Base-by-base conservation (phyloP, 1,140 invertebrate species). In the Papilio machaon region DNA sequence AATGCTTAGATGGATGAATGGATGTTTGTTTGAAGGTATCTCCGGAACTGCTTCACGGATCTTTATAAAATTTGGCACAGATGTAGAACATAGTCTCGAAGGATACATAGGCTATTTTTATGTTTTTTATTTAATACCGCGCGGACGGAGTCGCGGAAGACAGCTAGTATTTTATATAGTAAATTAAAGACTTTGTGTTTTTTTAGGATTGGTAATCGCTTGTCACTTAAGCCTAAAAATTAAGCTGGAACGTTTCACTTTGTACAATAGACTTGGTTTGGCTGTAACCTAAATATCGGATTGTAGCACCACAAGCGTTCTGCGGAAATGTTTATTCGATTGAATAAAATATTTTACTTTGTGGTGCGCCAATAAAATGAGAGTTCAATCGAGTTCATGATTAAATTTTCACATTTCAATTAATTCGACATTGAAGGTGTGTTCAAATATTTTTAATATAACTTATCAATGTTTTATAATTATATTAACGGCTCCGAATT, bases 241-340 rank as follows among this genome's bases (percentile, higher is more conserved):
- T 87, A 90, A 90, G 88, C 87, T 88, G 89, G 89, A 92, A 90
- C 91, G 89, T 91, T 94, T 92, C 89, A 92, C 91, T 92, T 92
- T 91, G 91, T 89, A 94, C 92, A 94, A 93, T 94, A 91, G 91
- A 92, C 89, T 91, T 85, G 90, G 91, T 94, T 93, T 92, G 91
- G 89, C 87, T 91, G 91, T 92, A 93, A 93, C 92, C 92, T 94
- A 94, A 94, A 94, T 93, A 92, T 94, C 91, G 90, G 87, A 93
- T 93, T 92, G 91, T 90, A 87, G 88, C 86, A 85, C 85, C 85
- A 91, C 89, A 89, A 87, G 84, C 88, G 80, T 83, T 85, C 86
- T 87, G 88, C 87, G 87, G 87, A 89, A 90, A 91, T 87, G 87
- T 89, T 91, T 91, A 89, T 87, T 88, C 85, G 81, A 89, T 89